A percentile compares a stretch with the other conserved stretches of the same genome.
These are phyloP conservation scores for Alloplasta piceator DNA, from an alignment of 2,888 invertebrate species.

Conservation along the genomic window DNA sequence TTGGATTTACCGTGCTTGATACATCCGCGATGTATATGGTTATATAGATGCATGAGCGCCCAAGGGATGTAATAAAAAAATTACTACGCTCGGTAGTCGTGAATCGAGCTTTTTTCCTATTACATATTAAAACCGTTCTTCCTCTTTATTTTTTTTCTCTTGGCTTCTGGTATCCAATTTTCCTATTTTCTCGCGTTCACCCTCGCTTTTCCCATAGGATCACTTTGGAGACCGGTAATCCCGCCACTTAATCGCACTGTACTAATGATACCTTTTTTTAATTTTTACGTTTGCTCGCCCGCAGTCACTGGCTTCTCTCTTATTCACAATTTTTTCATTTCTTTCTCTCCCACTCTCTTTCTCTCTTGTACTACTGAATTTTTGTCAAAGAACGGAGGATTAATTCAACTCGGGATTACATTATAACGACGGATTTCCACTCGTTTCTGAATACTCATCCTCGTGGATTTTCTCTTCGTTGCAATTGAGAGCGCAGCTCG, in stretches of 20 bases:
- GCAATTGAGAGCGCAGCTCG: not conserved
- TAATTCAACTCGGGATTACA: conserved; percentile 56
- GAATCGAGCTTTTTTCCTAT: conserved; percentile 27
- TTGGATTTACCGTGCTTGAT: not conserved
- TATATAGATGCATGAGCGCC: not conserved
- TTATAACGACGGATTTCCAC: conserved; percentile 44
- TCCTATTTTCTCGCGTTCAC: conserved; percentile 31
- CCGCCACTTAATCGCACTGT: conserved; percentile 58
- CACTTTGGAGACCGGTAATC: conserved; percentile 61
- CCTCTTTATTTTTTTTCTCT: conserved; percentile 3
- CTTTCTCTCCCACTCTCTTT: conserved; percentile 1
- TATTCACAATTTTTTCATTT: conserved; percentile 25
- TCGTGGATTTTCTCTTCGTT: not conserved
- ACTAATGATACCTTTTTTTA: conserved; percentile 62
- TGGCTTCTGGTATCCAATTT: conserved; percentile 52
- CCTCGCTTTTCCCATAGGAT: conserved; percentile 43
- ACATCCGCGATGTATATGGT: not conserved
- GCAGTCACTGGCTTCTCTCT: conserved; percentile 28
- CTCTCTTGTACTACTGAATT: conserved; percentile 41
- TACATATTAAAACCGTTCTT: conserved; percentile 10
- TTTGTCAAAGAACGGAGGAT: conserved; percentile 54
- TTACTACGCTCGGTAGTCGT: not conserved
- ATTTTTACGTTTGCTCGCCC: conserved; percentile 42
- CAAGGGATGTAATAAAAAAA: conserved; percentile 7
- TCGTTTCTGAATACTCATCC: conserved; percentile 13